phyloP scores from a whole-genome alignment of 2,797 vertebrate genomes.

The Lepus oiostolus region DNA sequence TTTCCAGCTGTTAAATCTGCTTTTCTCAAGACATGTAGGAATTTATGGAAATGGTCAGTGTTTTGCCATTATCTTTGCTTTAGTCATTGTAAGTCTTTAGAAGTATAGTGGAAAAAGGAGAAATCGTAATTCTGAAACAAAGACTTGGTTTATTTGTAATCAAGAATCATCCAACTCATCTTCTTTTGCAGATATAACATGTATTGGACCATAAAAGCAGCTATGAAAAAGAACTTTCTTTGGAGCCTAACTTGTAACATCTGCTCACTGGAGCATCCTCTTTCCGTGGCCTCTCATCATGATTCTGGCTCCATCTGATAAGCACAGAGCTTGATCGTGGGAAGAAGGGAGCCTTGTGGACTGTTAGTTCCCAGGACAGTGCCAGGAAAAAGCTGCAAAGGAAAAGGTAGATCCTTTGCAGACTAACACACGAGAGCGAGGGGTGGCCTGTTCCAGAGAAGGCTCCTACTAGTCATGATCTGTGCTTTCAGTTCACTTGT shows the following conservation, averaged over 20 bases:
- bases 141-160: constrained; percentile 52
- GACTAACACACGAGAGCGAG: background rate
- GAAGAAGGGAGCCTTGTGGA: background rate
- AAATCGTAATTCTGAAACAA: constrained; percentile 48
- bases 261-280: background rate
- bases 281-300: background rate
- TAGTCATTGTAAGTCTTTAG: background rate
- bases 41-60: constrained; percentile 39
- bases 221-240: background rate
- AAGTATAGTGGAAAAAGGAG: background rate
- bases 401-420: background rate
- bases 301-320: background rate
- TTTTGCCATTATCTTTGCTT: background rate
- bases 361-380: background rate
- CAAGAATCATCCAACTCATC: background rate
- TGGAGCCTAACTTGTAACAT: background rate
- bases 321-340: background rate
- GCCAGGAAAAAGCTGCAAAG: background rate
- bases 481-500: background rate
- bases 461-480: background rate
- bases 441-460: constrained; percentile 12
- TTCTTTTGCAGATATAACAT: background rate
- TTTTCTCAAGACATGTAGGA: background rate
- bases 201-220: background rate
- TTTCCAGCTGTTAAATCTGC: constrained; percentile 12